Base-by-base conservation (phyloP, 2,113 vertebrate species). In the Ictalurus furcatus region DNA sequence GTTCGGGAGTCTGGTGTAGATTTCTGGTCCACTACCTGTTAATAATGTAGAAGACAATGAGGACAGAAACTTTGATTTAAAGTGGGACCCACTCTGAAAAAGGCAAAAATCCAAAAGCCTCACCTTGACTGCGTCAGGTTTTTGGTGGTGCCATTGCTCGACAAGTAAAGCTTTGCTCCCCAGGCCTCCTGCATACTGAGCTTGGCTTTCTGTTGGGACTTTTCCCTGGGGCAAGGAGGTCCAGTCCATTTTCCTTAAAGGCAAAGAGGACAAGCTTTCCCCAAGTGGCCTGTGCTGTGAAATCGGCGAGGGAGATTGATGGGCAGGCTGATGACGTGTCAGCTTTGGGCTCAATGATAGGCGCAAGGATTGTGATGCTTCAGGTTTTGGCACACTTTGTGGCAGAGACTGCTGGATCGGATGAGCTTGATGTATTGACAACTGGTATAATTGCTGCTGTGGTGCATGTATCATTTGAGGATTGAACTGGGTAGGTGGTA, bases 71-170 rank as follows among this genome's bases (percentile, higher is more conserved):
- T 7, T 44, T 37, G 54, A 85, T 23, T 25, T 12, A 25, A 83
- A 28, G 67, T 52, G 0, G 25, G 48, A 12, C 71, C 6, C 84
- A 86, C 25, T 40, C 16, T 8, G n/a, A 86, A 86, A n/a, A 52
- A 48, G 2, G 12, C 52, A 58, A 40, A n/a, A 44, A 86, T 40
- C 13, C 30, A 69, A 30, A 23, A 30, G 30, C 11, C 34, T 88
- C 95, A 92, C 95, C 92, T 94, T 95, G 89, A 80, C 73, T 84
- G 88, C 28, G 8, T 91, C 54, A 37, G 88, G 1, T 13, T 88
- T 90, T 92, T 90, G 87, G 30, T 94, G 93, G 4, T 90, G 87
- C 28, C 52, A 90, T 91, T 91, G 94, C 65, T 95, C 92, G 44
- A 93, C 30, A 76, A 94, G 92, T 28, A 92, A 91, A 0, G 92